Conservation (phyloP, 2,113 vertebrate genomes). For the Odontophorus gujanensis region DNA sequence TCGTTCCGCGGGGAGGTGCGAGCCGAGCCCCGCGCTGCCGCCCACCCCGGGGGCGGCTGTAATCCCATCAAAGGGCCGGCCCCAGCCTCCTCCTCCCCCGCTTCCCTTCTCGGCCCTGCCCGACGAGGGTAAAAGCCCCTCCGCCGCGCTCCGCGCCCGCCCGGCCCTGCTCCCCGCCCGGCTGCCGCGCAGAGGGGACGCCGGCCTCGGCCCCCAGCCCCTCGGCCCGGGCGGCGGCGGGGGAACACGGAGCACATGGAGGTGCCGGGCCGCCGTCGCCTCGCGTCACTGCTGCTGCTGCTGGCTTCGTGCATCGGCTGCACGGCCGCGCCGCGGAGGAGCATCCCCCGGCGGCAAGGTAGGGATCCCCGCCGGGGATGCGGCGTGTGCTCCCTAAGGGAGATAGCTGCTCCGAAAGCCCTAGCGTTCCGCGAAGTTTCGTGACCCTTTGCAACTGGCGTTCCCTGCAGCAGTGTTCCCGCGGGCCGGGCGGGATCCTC, state of each 20-base stretch:
- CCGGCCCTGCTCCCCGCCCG: background rate
- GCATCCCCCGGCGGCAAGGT: conserved; percentile 85
- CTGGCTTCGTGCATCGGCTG: conserved; percentile 72
- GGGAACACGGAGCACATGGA: conserved; percentile 77
- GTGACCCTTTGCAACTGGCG: rapidly evolving
- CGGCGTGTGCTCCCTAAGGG: background rate
- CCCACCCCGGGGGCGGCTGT: background rate
- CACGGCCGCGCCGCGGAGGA: conserved; percentile 68
- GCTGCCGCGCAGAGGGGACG: background rate
- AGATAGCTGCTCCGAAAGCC: background rate
- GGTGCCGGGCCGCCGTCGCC: conserved; percentile 45
- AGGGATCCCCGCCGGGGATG: conserved; percentile 1
- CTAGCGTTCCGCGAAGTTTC: background rate
- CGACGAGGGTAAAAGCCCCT: background rate
- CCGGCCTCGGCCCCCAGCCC: background rate
- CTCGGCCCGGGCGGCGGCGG: background rate
- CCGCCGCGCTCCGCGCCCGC: background rate
- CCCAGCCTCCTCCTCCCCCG: background rate
- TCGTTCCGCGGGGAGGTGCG: background rate
- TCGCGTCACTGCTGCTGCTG: conserved; percentile 73
- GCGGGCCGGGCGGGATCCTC: no score
- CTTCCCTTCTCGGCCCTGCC: background rate
- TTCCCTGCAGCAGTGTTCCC: background rate
- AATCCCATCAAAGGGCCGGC: conserved; percentile 27
- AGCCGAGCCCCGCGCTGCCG: background rate